These are phyloP conservation scores for Leptinotarsa peninsularis DNA, from an alignment of 2,888 invertebrate species.

Conservation along the genomic window DNA sequence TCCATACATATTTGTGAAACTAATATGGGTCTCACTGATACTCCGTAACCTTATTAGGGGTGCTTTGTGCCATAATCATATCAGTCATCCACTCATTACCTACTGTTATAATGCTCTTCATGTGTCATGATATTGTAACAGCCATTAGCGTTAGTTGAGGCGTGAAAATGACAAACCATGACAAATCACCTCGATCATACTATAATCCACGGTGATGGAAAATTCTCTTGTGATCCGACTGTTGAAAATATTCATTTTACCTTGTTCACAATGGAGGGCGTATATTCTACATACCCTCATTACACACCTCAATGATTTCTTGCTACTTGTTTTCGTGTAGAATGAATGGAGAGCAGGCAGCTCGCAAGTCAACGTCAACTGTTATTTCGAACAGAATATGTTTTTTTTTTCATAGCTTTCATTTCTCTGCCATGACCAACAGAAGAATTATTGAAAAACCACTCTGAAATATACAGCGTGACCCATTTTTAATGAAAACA, in stretches of 20 bases:
- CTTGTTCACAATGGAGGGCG: conserved; percentile 1
- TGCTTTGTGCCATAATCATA: neutral
- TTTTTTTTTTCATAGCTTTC: too few species aligned
- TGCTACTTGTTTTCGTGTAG: neutral
- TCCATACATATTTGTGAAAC: too few species aligned
- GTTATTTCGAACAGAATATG: too few species aligned
- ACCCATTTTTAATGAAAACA: too few species aligned
- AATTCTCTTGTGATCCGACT: conserved; percentile 2
- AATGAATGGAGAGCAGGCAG: neutral
- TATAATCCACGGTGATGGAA: conserved; percentile 13
- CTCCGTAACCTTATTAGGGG: too few species aligned
- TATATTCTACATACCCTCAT: neutral
- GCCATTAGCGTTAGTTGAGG: conserved; percentile 1
- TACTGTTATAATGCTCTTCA: conserved; percentile 5
- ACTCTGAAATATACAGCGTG: too few species aligned
- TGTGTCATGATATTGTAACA: neutral
- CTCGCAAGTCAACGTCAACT: too few species aligned
- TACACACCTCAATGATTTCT: neutral
- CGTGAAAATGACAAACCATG: conserved; percentile 22
- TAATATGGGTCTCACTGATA: too few species aligned
- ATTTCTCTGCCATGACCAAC: too few species aligned
- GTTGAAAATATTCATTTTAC: conserved; percentile 6
- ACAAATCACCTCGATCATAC: conserved; percentile 25
- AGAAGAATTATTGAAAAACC: too few species aligned
- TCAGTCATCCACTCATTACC: conserved; percentile 8